Evolutionary conservation across 1,140 invertebrate genomes (phyloP), one percentile per base, ranked within the genome.

Genomic region (Heliconius eleuchia): DNA sequence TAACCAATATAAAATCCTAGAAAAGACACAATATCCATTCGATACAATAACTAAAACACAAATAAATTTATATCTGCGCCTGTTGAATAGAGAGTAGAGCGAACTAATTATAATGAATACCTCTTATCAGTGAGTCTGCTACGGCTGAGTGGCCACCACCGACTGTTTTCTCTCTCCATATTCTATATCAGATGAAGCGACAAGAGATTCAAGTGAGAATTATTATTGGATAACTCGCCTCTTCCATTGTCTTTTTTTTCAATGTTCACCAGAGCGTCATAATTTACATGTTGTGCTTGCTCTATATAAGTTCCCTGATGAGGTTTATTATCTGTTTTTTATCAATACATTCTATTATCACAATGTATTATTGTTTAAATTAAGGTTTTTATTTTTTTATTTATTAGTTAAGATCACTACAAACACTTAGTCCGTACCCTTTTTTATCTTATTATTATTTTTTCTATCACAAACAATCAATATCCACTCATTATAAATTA

Each of bases 161-260:
- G 23, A 71, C 2, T 71, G 37, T 71, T 39, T 92, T 92, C 90
- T 92, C 90, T 92, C 90, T 92, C 91, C 90, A 92, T 92, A 94
- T 94, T 94, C 91, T 91, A 92, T 92, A 94, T 92, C 90, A 92
- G 88, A 92, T 91, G 88, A 87, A 84, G 86, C 87, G 89, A 91
- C 87, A 88, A 86, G 89, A 88, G 87, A 88, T 89, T 87, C 88
- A 88, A 91, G 89, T 92, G 91, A 92, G 88, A 92, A 94, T 94
- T 93, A 92, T 94, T 92, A 93, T 94, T 91, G 92, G 86, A 94
- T 92, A 91, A 92, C 88, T 85, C 89, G 85, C 84, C 87, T 91
- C 89, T 89, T 86, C 84, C 91, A 84, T 90, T 87, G 84, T 88
- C 90, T 92, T 91, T 92, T 57, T 57, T 92, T 92, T 91, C 88